Base-by-base conservation (phyloP, 1,140 invertebrate species). In the Ceratoteleas bidentatus region DNA sequence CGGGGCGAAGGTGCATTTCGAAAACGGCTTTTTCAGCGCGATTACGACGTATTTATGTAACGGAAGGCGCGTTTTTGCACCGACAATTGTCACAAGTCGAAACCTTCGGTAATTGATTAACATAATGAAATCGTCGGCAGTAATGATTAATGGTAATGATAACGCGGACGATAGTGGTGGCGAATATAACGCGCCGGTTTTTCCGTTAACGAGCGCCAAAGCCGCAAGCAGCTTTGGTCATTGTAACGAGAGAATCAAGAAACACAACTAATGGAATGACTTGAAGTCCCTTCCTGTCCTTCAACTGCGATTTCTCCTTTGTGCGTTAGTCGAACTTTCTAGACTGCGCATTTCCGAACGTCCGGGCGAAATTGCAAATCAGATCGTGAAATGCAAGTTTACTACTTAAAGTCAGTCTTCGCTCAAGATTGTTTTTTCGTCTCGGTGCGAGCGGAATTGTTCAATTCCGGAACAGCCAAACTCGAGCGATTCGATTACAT, bases 251-350 rank as follows among this genome's bases (percentile, higher is more conserved):
- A 56, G 8, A 74, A 75, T 58, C 45, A 52, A 77, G 73, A 76
- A 53, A 66, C 72, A 49, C 36, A 33, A 38, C 54, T 65, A 76
- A 58, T 65, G 72, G 61, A 66, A 53, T 61, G 13, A 58, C 56
- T 68, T 64, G 40, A 64, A 60, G 61, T 77, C 57, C 45, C 50
- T 58, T 43, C 62, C 57, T 62, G 64, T 58, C 57, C 64, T 66
- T 76, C 73, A 68, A 52, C 73, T 47, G 61, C 64, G 61, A 74
- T 65, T 64, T 66, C 43, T 61, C 54, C 56, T 66, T 76, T 76
- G 45, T 68, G 40, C 36, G 36, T 47, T 10, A 6, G 16, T 14
- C 10, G 11, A 56, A 73, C 50, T 73, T 73, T 47, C 40, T 24
- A 52, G 9, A 16, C 47, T 24, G 13, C 33, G n/a, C 43, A 62